Conservation (phyloP, 2,888 invertebrate species). For the Cerastis rubricosa region DNA sequence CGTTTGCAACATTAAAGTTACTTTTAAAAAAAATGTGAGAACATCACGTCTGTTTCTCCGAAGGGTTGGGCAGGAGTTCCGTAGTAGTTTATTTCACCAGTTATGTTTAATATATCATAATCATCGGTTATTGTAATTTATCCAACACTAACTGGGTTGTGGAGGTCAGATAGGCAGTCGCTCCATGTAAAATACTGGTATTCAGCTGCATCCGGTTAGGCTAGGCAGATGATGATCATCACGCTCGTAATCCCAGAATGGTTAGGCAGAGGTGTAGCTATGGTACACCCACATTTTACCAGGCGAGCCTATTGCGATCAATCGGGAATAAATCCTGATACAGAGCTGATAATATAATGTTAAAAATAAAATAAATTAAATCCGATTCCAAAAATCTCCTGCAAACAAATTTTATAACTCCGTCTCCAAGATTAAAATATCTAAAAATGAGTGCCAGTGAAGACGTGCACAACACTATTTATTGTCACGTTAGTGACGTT, state of each 20-base stretch:
- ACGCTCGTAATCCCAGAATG: too few relatives aligned
- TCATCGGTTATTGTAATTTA: too few relatives aligned
- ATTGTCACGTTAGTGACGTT: slow-evolving; percentile 16
- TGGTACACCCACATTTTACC: too few relatives aligned
- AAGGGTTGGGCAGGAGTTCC: neutral
- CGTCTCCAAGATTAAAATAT: neutral
- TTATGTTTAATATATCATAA: neutral
- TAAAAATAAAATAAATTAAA: neutral
- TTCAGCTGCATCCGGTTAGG: too few relatives aligned
- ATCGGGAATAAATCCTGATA: neutral
- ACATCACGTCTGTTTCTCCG: neutral
- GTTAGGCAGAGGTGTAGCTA: too few relatives aligned
- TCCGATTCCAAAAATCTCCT: too few relatives aligned
- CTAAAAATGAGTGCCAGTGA: neutral
- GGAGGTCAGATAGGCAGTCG: too few relatives aligned
- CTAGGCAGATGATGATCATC: too few relatives aligned
- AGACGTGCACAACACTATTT: slow-evolving; percentile 23
- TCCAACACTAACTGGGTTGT: too few relatives aligned
- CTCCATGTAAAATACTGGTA: too few relatives aligned
- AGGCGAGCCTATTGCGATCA: neutral
- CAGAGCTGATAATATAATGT: neutral
- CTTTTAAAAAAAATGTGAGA: neutral
- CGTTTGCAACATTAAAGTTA: neutral
- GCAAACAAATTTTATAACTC: too few relatives aligned
- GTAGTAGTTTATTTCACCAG: neutral